Evolutionary conservation across 2,113 vertebrate genomes (phyloP).

Genomic region (Rhombomys opimus): DNA sequence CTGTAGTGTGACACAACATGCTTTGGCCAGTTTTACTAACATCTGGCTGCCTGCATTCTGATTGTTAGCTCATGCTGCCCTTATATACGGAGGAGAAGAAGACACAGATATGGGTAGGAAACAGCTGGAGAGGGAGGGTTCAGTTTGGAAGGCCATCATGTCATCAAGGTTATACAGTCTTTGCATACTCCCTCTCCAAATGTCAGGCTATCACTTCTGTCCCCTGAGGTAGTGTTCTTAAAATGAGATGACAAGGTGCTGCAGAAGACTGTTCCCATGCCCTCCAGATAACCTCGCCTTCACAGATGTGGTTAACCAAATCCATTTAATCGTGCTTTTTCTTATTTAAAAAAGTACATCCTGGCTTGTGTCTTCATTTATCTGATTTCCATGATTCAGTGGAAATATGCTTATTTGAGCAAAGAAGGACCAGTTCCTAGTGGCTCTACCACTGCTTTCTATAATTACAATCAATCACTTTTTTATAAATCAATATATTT

Average conservation of each 20-base stretch:
- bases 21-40: neutral
- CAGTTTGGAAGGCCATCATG: accelerated
- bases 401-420: neutral
- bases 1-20: neutral
- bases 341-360: neutral
- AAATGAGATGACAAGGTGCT: constrained; percentile 52
- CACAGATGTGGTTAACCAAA: neutral
- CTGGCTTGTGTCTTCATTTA: neutral
- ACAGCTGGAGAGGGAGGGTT: neutral
- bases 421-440: neutral
- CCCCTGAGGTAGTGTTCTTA: neutral
- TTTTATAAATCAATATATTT: neutral
- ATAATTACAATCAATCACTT: neutral
- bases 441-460: neutral
- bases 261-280: neutral
- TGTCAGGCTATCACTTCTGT: neutral
- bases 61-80: neutral
- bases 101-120: neutral
- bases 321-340: neutral
- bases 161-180: neutral
- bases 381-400: neutral
- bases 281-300: constrained; percentile 1
- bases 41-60: neutral
- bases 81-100: neutral
- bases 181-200: neutral